phyloP scores from a whole-genome alignment of 2,113 vertebrate species.

The Microtus ochrogaster region DNA sequence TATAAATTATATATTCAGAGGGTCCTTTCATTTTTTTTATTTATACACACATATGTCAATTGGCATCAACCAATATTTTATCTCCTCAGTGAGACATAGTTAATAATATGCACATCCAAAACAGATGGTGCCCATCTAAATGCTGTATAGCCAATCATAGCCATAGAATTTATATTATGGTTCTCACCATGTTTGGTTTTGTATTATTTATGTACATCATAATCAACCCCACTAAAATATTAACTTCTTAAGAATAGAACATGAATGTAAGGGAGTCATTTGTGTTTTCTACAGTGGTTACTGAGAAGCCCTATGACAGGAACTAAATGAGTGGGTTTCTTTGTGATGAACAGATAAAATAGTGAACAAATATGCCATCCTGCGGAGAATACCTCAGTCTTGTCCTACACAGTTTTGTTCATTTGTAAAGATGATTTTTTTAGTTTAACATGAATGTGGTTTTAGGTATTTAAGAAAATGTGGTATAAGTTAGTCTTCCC shows the following conservation, averaged over 20 bases:
- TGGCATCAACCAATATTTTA: slow-evolving; percentile 68
- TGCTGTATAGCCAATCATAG: slow-evolving; percentile 2
- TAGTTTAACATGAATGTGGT: not conserved
- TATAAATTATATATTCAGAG: slow-evolving; percentile 41
- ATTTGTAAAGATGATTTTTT: slow-evolving; percentile 19
- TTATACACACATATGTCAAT: slow-evolving; percentile 56
- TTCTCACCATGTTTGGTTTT: slow-evolving; percentile 58
- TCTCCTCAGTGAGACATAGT: slow-evolving; percentile 42
- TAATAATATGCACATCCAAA: slow-evolving; percentile 60
- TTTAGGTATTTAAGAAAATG: slow-evolving; percentile 59
- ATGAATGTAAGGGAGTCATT: not conserved
- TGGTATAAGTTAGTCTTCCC: not conserved
- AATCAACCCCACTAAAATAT: slow-evolving; percentile 54
- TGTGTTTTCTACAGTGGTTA: slow-evolving; percentile 22
- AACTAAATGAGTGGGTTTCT: not conserved
- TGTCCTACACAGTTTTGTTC: slow-evolving; percentile 10
- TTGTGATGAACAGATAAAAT: slow-evolving; percentile 17
- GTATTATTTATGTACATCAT: slow-evolving; percentile 53
- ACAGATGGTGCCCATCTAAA: slow-evolving; percentile 54
- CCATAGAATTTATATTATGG: slow-evolving; percentile 41
- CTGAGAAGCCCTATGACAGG: slow-evolving; percentile 12
- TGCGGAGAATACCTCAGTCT: slow-evolving; percentile 9
- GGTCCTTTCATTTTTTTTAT: slow-evolving; percentile 65
- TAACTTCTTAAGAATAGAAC: slow-evolving; percentile 43
- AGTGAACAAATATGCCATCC: slow-evolving; percentile 17